A percentile compares a stretch with the other conserved stretches of the same genome.
These are phyloP conservation scores for Mallotus villosus DNA, from an alignment of 2,797 vertebrate genomes.

Conservation along the genomic window DNA sequence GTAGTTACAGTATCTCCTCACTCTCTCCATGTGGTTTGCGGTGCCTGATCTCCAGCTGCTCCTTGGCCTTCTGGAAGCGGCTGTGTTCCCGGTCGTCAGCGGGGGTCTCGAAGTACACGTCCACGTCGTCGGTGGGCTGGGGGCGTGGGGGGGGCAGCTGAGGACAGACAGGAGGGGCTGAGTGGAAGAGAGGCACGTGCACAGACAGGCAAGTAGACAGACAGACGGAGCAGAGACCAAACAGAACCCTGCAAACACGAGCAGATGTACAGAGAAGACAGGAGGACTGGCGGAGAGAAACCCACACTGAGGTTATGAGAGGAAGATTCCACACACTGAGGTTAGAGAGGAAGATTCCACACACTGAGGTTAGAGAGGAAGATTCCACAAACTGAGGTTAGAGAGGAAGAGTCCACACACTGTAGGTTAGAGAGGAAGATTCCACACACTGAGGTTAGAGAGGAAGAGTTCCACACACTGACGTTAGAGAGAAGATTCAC, in stretches of 20 bases:
- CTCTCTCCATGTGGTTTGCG: conserved; percentile 96
- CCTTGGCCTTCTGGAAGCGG: conserved; percentile 97
- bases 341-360: conserved; percentile 36
- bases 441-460: conserved; percentile 41
- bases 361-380: conserved; percentile 41
- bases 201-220: conserved; percentile 10
- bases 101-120: conserved; percentile 97
- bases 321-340: conserved; percentile 38
- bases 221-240: not conserved
- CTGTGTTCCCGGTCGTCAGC: conserved; percentile 96
- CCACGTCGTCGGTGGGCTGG: conserved; percentile 91
- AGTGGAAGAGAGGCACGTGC: conserved; percentile 42
- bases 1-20: conserved; percentile 43
- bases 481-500: too few relatives aligned
- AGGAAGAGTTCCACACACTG: conserved; percentile 34
- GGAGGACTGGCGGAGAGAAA: conserved; percentile 9
- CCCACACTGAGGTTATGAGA: conserved; percentile 38
- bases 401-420: too few relatives aligned
- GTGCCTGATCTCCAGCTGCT: conserved; percentile 95
- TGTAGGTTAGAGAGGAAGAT: conserved; percentile 38
- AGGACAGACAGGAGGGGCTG: conserved; percentile 26
- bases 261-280: not conserved
- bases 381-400: conserved; percentile 24
- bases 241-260: not conserved
- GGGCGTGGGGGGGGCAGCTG: conserved; percentile 80